Evolutionary conservation across 2,797 vertebrate species (phyloP).

Genomic region (Pampus argenteus): DNA sequence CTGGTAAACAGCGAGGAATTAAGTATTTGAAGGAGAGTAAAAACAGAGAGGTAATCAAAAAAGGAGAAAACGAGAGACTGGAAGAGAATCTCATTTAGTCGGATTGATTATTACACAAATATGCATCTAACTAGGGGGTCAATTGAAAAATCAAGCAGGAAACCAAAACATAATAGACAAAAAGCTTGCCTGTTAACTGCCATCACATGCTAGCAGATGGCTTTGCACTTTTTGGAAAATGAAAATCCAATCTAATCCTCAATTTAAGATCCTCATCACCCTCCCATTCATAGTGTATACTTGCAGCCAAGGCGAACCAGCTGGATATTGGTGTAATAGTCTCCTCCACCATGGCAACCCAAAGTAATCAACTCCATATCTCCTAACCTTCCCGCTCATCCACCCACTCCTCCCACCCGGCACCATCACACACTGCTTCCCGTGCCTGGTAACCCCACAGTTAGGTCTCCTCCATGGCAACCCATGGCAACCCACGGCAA

Average conservation of each 20-base stretch:
- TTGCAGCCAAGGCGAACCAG: constrained; percentile 55
- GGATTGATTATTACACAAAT: constrained; percentile 50
- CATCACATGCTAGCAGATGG: constrained; percentile 54
- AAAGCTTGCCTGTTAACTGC: constrained; percentile 38
- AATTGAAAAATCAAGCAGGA: constrained; percentile 64
- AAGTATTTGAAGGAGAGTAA: constrained; percentile 45
- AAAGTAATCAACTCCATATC: constrained; percentile 82
- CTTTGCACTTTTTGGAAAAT: constrained; percentile 54
- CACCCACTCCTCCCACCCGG: constrained; percentile 71
- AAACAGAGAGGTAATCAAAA: constrained; percentile 58
- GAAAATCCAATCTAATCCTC: constrained; percentile 65
- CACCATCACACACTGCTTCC: constrained; percentile 58
- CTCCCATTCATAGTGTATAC: constrained; percentile 44
- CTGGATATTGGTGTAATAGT: constrained; percentile 67
- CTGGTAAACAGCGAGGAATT: constrained; percentile 43
- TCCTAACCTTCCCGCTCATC: constrained; percentile 69
- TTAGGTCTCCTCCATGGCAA: constrained; percentile 71
- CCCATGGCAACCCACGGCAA: constrained; percentile 66
- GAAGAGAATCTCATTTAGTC: constrained; percentile 54
- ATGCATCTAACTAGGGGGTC: constrained; percentile 49
- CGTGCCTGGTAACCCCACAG: constrained; percentile 68
- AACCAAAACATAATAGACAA: constrained; percentile 50
- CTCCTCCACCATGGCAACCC: constrained; percentile 76
- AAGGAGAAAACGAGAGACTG: constrained; percentile 41
- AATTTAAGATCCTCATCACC: constrained; percentile 57